Conservation (phyloP, 2,888 invertebrate genomes). For the Dryococelus australis region DNA sequence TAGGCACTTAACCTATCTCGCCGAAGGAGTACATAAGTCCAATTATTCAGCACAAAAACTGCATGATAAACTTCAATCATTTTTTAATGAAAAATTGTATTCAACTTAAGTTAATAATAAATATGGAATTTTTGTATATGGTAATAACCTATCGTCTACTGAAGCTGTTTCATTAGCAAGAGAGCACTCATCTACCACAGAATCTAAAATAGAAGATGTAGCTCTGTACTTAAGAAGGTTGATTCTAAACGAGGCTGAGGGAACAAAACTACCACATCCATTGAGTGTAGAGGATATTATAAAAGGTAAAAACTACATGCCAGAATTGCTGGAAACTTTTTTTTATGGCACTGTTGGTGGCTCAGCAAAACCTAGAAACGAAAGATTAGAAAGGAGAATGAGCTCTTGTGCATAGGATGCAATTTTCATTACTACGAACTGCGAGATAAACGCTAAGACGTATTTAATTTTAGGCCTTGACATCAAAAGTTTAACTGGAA, state of each 20-base stretch:
- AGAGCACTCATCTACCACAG: conserved; percentile 19
- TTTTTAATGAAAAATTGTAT: conserved; percentile 17
- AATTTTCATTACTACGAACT: conserved; percentile 27
- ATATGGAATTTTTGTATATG: conserved; percentile 22
- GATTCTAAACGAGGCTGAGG: not conserved
- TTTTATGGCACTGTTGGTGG: conserved; percentile 18
- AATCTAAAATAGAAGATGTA: conserved; percentile 26
- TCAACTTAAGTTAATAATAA: conserved; percentile 22
- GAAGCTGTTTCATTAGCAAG: conserved; percentile 28
- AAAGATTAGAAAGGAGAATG: conserved; percentile 28
- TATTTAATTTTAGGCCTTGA: no score
- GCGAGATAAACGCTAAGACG: no score
- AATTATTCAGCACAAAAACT: conserved; percentile 30
- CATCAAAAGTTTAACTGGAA: no score
- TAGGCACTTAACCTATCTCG: conserved; percentile 22
- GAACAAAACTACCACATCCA: conserved; percentile 16
- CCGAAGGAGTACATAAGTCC: conserved; percentile 18
- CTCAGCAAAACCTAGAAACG: conserved; percentile 23
- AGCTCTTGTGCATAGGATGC: conserved; percentile 24
- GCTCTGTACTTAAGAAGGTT: conserved; percentile 26
- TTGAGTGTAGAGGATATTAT: conserved; percentile 21
- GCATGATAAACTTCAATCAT: not conserved
- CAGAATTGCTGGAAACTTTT: conserved; percentile 19
- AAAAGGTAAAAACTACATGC: conserved; percentile 23
- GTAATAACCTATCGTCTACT: not conserved